Base-by-base conservation (phyloP, 2,113 vertebrate genomes). In the Regulus satrapa region DNA sequence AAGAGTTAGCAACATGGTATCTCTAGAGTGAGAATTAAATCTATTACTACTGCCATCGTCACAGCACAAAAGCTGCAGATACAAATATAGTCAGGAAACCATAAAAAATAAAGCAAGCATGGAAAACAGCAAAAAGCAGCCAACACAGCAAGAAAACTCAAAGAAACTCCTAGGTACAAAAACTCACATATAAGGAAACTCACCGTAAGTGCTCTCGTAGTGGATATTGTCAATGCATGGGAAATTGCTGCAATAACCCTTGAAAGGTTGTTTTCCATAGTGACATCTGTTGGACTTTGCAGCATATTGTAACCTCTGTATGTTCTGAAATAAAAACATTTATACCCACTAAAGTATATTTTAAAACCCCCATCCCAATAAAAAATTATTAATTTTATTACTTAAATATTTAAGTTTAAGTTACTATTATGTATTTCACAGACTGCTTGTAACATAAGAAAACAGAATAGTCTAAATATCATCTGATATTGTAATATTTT, bases 251-350 rank as follows among this genome's bases (percentile, higher is more conserved):
- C 98, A 56, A 99, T 96, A 41, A 99, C 98, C 71, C 99, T 98
- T 11, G 99, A 99, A 61, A 99, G 97, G 94, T 99, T 99, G 96
- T 99, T 99, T 92, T 99, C 99, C 96, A 99, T 64, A 21, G 99
- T 99, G 87, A 99, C 97, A 38, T 99, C 99, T 21, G 99, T 98
- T 67, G 98, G 97, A 48, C 96, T 83, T 55, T 97, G 99, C 20
- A 99, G 97, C 63, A 99, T 96, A 92, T 91, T 99, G 97, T 98
- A 99, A 46, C 99, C 99, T 97, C 99, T 98, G 31, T 99, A 99
- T 6, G 98, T 99, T 97, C 99, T 99, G 96, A 38, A 45, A 91
- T 43, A 79, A 80, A 71, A 88, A 41, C 2, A 84, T 77, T 61
- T 40, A 41, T 46, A 40, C 2, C 13, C 31, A 64, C 4, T 82